Conservation (phyloP, 2,113 vertebrate genomes). For the Salvelinus fontinalis region DNA sequence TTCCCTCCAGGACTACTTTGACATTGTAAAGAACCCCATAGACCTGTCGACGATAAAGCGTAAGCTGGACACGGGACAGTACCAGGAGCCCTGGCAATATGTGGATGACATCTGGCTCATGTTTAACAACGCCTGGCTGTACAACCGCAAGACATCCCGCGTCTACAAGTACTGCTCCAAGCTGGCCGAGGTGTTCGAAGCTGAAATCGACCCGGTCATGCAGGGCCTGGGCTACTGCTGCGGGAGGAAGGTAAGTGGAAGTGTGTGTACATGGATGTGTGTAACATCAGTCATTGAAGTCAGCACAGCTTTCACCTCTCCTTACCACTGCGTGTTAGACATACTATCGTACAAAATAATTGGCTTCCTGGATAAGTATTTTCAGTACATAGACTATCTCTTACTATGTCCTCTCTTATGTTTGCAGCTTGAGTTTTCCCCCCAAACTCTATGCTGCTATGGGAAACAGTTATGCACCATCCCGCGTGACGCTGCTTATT, state of each 20-base stretch:
- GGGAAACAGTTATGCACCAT: conserved; percentile 98
- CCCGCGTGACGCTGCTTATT: conserved; percentile 95
- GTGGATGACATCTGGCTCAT: conserved; percentile 98
- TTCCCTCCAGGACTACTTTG: conserved; percentile 91
- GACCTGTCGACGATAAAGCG: conserved; percentile 98
- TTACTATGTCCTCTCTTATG: not conserved
- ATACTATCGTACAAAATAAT: no score
- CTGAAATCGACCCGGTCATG: conserved; percentile 98
- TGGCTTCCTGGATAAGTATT: no score
- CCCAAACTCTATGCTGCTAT: conserved; percentile 98
- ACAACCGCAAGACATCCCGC: conserved; percentile 96
- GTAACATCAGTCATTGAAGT: not conserved
- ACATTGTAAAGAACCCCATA: conserved; percentile 98
- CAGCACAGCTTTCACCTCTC: not conserved
- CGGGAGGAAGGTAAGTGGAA: conserved; percentile 86
- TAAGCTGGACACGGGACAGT: conserved; percentile 97
- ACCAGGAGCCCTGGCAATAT: conserved; percentile 98
- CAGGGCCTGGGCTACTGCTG: conserved; percentile 96
- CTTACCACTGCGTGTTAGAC: not conserved
- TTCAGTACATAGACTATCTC: not conserved
- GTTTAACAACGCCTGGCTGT: conserved; percentile 99
- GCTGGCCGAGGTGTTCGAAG: conserved; percentile 95
- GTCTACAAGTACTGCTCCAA: conserved; percentile 99
- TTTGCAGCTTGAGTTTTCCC: conserved; percentile 93
- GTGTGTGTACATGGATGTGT: not conserved